phyloP scores from a whole-genome alignment of 2,797 vertebrate species.

The Sparus aurata region DNA sequence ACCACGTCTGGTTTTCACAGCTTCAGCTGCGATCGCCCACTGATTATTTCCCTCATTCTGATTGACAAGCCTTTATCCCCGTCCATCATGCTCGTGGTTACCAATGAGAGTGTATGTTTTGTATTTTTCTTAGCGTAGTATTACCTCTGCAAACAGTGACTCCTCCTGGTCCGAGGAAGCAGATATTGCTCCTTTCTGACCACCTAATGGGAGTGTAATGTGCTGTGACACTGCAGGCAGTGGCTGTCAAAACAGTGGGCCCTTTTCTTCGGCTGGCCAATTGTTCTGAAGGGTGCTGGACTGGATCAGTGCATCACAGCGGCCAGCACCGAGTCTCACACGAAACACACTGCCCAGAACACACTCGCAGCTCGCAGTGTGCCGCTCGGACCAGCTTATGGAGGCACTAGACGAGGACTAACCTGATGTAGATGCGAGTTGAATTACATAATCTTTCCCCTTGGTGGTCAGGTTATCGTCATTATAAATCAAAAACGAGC shows the following conservation, averaged over 20 bases:
- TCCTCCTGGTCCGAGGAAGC: slow-evolving; percentile 44
- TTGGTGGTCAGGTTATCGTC: slow-evolving; percentile 17
- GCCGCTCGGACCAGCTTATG: slow-evolving; percentile 34
- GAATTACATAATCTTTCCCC: slow-evolving; percentile 17
- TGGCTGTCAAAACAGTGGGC: slow-evolving; percentile 81
- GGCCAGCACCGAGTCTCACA: slow-evolving; percentile 57
- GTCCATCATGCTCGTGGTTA: slow-evolving; percentile 33
- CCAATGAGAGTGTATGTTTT: slow-evolving; percentile 38
- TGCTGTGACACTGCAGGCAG: slow-evolving; percentile 79
- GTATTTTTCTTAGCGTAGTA: slow-evolving; percentile 41
- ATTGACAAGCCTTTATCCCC: slow-evolving; percentile 16
- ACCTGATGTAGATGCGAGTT: slow-evolving; percentile 23
- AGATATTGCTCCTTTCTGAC: slow-evolving; percentile 72
- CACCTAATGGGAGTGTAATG: slow-evolving; percentile 78
- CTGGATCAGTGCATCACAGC: slow-evolving; percentile 73
- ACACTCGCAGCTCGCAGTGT: slow-evolving; percentile 25
- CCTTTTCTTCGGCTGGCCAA: slow-evolving; percentile 66
- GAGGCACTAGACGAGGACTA: slow-evolving; percentile 18
- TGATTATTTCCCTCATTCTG: slow-evolving; percentile 37
- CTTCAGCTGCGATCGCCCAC: slow-evolving; percentile 16
- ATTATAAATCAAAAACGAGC: slow-evolving; percentile 28
- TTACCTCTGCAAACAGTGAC: slow-evolving; percentile 54
- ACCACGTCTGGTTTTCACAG: slow-evolving; percentile 35
- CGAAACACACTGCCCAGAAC: slow-evolving; percentile 45
- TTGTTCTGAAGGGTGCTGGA: slow-evolving; percentile 82